Evolutionary conservation across 2,888 invertebrate species (phyloP), one percentile per base, ranked within the genome.

Genomic region (Meghimatium bilineatum): DNA sequence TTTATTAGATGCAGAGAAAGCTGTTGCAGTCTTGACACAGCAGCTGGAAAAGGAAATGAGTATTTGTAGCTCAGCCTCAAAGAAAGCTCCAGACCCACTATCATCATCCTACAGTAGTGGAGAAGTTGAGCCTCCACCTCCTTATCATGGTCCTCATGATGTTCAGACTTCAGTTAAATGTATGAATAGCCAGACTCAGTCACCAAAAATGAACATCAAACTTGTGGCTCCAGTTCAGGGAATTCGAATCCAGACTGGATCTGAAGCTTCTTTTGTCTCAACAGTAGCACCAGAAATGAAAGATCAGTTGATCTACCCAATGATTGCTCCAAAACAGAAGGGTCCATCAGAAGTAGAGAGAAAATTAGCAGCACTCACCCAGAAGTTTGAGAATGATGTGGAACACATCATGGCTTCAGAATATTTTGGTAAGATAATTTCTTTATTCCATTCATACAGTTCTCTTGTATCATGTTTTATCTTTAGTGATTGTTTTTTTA

Each of bases 401-500:
- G 98, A 98, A 93, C 96, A 97, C 90, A 97, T 97, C 91, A 97
- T 97, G 90, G 97, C 97, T 93, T 98, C 98, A 89, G 98, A 98
- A 95, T 98, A 98, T 94, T 98, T 98, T 95, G 98, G 98, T 97
- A 94, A 95, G 95, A 44, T 67, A 52, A 29, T 1, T n/a, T 38
- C 5, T 63, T 29, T 10, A 10, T 66, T 66, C 17, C 29, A 14
- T 1, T 36, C 23, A 38, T 71, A 38, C 36, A 29, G 14, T 34
- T 69, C 69, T 34, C 17, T 44, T 44, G 5, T 44, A 56, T 20
- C 23, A 56, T 6, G 56, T 17, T 23, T 12, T 17, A 20, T 56
- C 14, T 63, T 63, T n/a, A 69, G 2, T 71, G 3, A 20, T 67
- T 1, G 36, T 67, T 1, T 36, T 32, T 67, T 34, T 34, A 67